Evolutionary conservation across 2,797 vertebrate genomes (phyloP), one percentile per base, ranked within the genome.

Genomic region (Triplophysa bombifrons): DNA sequence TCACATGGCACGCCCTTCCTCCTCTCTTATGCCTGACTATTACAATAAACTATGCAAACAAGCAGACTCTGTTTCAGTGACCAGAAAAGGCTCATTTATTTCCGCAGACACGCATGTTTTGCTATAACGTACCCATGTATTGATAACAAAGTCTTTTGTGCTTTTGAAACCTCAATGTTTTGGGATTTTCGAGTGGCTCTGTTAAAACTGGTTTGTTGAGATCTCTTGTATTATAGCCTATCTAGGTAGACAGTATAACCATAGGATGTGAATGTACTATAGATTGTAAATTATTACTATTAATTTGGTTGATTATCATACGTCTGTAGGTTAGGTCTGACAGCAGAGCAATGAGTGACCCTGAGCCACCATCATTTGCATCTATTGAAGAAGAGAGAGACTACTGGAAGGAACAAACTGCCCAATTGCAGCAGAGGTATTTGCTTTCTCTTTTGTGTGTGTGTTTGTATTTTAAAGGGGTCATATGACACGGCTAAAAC

Each of bases 361-460:
- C 90, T 3, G 27, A 87, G 44, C 83, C 87, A 38, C 85, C 71
- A 53, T 90, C 83, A 8, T 99, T 98, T 86, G 78, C 87, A 38
- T 97, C 96, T 0, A 69, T 94, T 75, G 94, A 96, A 85, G 97
- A 97, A 75, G 97, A 97, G 86, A 84, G 93, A 46, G 86, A 81
- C 81, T 98, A 96, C 85, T 99, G 98, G 98, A 97, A 95, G 89
- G 95, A 96, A 48, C 73, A 95, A 88, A 93, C 96, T 0, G 83
- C 90, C 73, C 94, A 92, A 83, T 96, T 96, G 48, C 94, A 96
- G 84, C 93, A 95, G 78, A 95, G 96, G 98, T 99, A 91, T 72
- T 83, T 27, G 9, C 3, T 20, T 44, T 60, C 44, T 20, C 25
- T 16, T 22, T 50, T 20, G n/a, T 9, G 20, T 60, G 20, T 60